phyloP scores from a whole-genome alignment of 2,797 vertebrate genomes.

The Myotis findleyi region DNA sequence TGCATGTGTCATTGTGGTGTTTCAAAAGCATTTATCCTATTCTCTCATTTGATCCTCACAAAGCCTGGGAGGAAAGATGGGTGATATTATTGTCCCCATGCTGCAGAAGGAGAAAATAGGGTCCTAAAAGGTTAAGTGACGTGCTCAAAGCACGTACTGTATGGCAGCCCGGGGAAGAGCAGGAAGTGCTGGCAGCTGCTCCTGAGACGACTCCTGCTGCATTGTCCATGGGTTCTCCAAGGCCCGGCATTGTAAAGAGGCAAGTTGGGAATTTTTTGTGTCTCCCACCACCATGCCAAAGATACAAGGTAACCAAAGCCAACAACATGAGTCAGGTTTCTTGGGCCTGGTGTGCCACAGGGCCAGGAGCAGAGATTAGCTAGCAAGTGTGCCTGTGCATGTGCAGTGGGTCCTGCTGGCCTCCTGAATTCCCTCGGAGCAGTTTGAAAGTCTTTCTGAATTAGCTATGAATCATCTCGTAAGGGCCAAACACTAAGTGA shows the following conservation, averaged over 20 bases:
- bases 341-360: not conserved
- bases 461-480: not conserved
- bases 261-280: not conserved
- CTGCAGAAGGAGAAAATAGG: not conserved
- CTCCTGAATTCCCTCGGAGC: not conserved
- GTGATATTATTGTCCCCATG: not conserved
- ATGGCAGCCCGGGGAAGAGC: not conserved
- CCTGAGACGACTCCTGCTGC: not conserved
- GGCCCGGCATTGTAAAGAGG: not conserved
- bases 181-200: too few species aligned
- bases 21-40: not conserved
- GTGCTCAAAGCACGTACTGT: not conserved
- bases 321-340: not conserved
- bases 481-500: not conserved
- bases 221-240: not conserved
- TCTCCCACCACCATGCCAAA: not conserved
- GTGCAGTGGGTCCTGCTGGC: fast-evolving
- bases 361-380: not conserved
- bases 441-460: not conserved
- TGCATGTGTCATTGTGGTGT: not conserved
- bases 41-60: not conserved
- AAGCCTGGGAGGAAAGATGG: not conserved
- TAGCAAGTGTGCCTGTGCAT: fast-evolving
- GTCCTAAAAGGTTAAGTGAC: not conserved
- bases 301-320: not conserved